These are phyloP conservation scores for Microctenopoma stevenorrisi DNA, from an alignment of 2,797 vertebrate species.

Conservation along the genomic window DNA sequence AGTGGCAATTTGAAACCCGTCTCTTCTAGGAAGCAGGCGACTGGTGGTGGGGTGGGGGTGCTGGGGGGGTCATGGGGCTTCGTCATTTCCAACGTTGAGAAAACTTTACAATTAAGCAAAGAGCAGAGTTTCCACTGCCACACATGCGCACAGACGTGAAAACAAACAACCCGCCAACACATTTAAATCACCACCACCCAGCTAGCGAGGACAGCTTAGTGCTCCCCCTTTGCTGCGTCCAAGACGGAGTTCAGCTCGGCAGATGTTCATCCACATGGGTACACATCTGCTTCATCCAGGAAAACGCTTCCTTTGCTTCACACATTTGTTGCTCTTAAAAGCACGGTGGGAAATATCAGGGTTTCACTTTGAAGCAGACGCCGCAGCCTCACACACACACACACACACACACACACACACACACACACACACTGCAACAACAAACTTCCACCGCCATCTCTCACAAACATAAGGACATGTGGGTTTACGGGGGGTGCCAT, in stretches of 20 bases:
- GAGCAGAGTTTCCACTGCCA: constrained; percentile 6
- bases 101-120: constrained; percentile 51
- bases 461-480: constrained; percentile 1
- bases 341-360: constrained; percentile 1
- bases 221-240: not conserved
- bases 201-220: not conserved
- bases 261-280: too few relatives aligned
- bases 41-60: constrained; percentile 46
- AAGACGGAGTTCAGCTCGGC: too few relatives aligned
- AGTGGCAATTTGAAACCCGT: constrained; percentile 78
- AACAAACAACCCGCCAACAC: not conserved
- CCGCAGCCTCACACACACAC: too few relatives aligned
- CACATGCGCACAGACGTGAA: not conserved
- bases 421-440: constrained; percentile 17
- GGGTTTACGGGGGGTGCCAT: not conserved
- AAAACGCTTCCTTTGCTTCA: too few relatives aligned
- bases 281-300: too few relatives aligned
- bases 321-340: constrained; percentile 5
- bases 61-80: constrained; percentile 18
- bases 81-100: constrained; percentile 70
- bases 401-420: too few relatives aligned
- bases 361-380: too few relatives aligned
- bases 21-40: constrained; percentile 47
- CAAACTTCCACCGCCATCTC: not conserved
- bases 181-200: not conserved